Conservation (phyloP, 1,140 invertebrate genomes). For the Drosophila micromelanica region DNA sequence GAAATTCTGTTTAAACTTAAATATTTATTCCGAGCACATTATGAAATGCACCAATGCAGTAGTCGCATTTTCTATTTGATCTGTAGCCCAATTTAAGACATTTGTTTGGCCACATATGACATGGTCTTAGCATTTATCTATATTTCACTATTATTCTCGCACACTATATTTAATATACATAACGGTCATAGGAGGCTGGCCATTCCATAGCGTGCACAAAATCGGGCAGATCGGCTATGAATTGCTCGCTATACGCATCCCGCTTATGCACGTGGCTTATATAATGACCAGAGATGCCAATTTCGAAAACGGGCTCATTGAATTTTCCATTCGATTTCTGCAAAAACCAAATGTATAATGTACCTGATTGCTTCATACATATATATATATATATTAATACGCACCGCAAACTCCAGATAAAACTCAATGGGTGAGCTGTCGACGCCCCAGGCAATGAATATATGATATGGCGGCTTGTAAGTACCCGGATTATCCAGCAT, state of each 20-base stretch:
- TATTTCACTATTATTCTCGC: background rate
- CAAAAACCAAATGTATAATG: background rate
- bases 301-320: constrained; percentile 47
- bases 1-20: constrained; percentile 15
- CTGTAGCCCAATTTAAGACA: constrained; percentile 1
- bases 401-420: constrained; percentile 84
- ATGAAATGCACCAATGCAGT: constrained; percentile 35
- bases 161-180: constrained; percentile 45
- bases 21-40: constrained; percentile 48
- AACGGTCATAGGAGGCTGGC: constrained; percentile 62
- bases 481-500: constrained; percentile 87
- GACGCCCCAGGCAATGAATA: constrained; percentile 88
- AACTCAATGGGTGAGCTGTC: constrained; percentile 87
- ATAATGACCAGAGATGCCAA: constrained; percentile 63
- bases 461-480: constrained; percentile 87
- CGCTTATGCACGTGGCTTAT: constrained; percentile 53
- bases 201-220: constrained; percentile 71
- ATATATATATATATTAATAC: background rate
- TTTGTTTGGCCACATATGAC: constrained; percentile 21
- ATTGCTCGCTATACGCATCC: constrained; percentile 39
- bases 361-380: no score
- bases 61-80: background rate
- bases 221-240: constrained; percentile 56
- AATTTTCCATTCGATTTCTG: constrained; percentile 83
- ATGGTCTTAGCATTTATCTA: background rate